A percentile compares a stretch with the other conserved stretches of the same genome.
Conservation (phyloP, 2,113 vertebrate genomes). For the Chloroceryle aenea region DNA sequence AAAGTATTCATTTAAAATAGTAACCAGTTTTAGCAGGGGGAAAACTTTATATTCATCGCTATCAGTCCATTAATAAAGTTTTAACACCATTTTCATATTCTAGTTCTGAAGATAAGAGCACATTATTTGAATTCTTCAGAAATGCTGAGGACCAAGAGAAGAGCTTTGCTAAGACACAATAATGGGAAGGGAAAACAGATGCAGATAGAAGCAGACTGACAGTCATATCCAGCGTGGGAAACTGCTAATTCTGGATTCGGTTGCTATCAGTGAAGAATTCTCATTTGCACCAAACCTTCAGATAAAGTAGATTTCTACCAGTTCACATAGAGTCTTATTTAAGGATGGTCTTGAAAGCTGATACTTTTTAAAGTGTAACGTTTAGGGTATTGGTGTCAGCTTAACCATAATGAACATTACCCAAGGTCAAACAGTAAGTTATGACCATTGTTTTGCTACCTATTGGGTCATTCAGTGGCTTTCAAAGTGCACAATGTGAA, state of each 20-base stretch:
- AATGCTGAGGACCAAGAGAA: not conserved
- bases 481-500: not conserved
- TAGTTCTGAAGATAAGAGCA: not conserved
- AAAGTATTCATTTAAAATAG: not conserved
- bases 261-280: not conserved
- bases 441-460: not conserved
- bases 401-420: not conserved
- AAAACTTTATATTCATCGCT: not conserved
- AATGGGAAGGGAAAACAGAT: not conserved
- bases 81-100: not conserved
- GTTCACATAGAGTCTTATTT: not conserved
- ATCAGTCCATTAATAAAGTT: not conserved
- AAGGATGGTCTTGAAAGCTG: not conserved
- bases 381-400: not conserved
- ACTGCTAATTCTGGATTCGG: not conserved
- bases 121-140: not conserved
- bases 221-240: not conserved
- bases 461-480: not conserved
- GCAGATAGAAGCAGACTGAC: not conserved
- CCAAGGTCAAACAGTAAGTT: not conserved
- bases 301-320: not conserved
- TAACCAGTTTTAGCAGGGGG: not conserved
- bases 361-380: not conserved
- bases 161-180: not conserved
- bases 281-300: not conserved